Conservation (phyloP, 1,140 invertebrate genomes). For the Nasonia vitripennis region DNA sequence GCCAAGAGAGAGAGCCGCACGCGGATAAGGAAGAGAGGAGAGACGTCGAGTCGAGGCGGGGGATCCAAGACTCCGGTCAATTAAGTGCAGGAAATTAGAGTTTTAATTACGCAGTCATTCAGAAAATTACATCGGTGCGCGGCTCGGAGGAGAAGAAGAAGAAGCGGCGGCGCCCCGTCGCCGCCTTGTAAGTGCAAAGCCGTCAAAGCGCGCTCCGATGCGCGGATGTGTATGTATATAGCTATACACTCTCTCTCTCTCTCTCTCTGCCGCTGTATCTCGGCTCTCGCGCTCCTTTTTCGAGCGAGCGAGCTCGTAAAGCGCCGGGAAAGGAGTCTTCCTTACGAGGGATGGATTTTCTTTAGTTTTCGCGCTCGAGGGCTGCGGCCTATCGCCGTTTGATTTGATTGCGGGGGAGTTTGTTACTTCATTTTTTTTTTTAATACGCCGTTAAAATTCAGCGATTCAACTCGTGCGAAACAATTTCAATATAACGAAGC, state of each 20-base stretch:
- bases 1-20: constrained; percentile 30
- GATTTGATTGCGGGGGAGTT: no score
- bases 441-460: no score
- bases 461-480: no score
- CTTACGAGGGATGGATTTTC: not conserved
- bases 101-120: constrained; percentile 77
- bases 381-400: no score
- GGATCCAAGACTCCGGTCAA: constrained; percentile 73
- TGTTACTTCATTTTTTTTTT: no score
- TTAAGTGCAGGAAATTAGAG: constrained; percentile 77
- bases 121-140: constrained; percentile 76
- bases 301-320: constrained; percentile 19
- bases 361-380: not conserved
- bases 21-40: constrained; percentile 41
- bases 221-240: not conserved
- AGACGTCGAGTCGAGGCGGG: constrained; percentile 32
- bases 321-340: not conserved
- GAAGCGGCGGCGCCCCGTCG: constrained; percentile 43
- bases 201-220: constrained; percentile 35
- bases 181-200: constrained; percentile 42
- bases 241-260: not conserved
- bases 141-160: constrained; percentile 50
- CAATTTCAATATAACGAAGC: no score
- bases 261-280: not conserved
- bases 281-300: constrained; percentile 1